Conservation (phyloP, 2,113 vertebrate genomes). For the Manacus vitellinus region DNA sequence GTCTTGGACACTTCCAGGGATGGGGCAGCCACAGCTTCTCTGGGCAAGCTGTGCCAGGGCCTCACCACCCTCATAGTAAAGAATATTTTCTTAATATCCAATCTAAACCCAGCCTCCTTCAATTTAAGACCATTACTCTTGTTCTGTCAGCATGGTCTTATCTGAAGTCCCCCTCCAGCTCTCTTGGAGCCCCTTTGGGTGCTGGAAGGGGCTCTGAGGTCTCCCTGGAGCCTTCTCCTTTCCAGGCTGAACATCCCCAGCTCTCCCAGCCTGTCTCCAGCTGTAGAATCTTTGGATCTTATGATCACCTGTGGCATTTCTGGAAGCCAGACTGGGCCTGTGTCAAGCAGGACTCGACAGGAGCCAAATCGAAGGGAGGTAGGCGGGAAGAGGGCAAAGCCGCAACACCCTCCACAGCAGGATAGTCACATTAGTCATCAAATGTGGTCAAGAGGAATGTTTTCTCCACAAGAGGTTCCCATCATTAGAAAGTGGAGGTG, state of each 20-base stretch:
- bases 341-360: neutral
- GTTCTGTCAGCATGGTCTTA: neutral
- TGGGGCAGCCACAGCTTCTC: neutral
- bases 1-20: neutral
- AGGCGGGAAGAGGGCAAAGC: accelerated
- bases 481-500: accelerated
- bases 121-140: neutral
- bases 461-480: neutral
- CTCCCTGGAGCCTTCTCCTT: neutral
- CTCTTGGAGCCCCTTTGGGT: neutral
- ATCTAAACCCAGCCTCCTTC: neutral
- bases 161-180: neutral
- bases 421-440: accelerated
- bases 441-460: neutral
- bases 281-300: neutral
- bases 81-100: neutral
- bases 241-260: neutral
- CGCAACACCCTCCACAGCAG: neutral
- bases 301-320: neutral
- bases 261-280: neutral
- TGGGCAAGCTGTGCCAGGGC: accelerated
- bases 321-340: neutral
- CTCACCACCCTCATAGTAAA: accelerated
- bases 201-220: accelerated
- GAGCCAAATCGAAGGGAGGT: neutral